phyloP scores from a whole-genome alignment of 2,888 invertebrate species.

The Choreutis nemorana region DNA sequence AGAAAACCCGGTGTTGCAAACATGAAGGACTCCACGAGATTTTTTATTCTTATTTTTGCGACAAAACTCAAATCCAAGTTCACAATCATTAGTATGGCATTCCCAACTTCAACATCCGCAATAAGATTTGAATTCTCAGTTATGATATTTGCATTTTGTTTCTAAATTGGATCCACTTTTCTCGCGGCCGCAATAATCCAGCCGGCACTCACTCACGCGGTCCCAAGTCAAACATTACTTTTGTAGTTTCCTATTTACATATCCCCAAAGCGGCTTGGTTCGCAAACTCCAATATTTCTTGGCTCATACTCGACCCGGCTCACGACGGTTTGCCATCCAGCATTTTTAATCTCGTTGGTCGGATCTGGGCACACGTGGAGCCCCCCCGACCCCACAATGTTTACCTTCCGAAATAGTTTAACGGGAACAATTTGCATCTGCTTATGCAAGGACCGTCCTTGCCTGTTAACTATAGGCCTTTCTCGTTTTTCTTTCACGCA shows the following conservation, averaged over 20 bases:
- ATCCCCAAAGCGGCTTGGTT: constrained; percentile 60
- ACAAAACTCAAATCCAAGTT: too few relatives aligned
- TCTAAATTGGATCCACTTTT: constrained; percentile 36
- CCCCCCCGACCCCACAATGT: constrained; percentile 46
- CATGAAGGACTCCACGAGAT: too few relatives aligned
- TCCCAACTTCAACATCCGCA: too few relatives aligned
- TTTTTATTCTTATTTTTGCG: too few relatives aligned
- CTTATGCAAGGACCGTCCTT: constrained; percentile 59
- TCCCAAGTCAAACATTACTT: constrained; percentile 60
- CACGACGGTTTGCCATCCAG: constrained; percentile 53
- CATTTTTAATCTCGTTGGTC: constrained; percentile 63
- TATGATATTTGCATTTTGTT: constrained; percentile 22
- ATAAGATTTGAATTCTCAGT: too few relatives aligned
- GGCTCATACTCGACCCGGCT: constrained; percentile 37
- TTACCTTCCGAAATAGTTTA: constrained; percentile 67
- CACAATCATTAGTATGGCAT: too few relatives aligned
- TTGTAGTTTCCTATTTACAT: constrained; percentile 61
- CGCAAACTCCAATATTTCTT: constrained; percentile 59
- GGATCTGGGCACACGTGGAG: constrained; percentile 56
- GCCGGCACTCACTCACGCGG: constrained; percentile 41
- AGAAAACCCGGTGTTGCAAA: too few relatives aligned
- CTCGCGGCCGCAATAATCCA: constrained; percentile 38
- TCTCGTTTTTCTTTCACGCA: constrained; percentile 18
- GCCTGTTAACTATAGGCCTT: constrained; percentile 54
- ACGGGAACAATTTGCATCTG: constrained; percentile 65